Base-by-base conservation (phyloP, 2,113 vertebrate species). In the Trichechus manatus region DNA sequence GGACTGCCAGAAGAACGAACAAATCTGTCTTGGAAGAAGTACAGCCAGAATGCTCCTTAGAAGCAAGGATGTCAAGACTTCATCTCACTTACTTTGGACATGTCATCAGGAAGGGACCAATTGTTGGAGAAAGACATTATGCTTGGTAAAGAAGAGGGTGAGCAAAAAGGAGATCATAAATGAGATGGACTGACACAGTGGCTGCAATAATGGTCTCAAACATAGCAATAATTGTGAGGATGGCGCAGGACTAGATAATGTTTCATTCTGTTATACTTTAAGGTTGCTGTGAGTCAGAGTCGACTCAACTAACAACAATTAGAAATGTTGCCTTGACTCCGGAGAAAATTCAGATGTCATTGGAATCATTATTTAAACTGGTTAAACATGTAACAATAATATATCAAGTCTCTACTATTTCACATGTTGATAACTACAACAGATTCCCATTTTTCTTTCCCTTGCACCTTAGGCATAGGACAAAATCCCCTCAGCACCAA, bases 291-390 rank as follows among this genome's bases (percentile, higher is more conserved):
- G 17, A n/a, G 33, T 70, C 11, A 9, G 31, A 70, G 33, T 8
- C 6, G 15, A 70, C 5, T n/a, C 33, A n/a, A 17, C 15, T 70
- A 70, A 70, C 13, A 70, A 70, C 68, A 70, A 61, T 70, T 81
- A 27, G 39, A 93, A 87, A 56, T 87, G 93, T 93, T 80, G 44
- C 50, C 81, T 93, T 89, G 83, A 22, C 10, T 82, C 72, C 17
- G 89, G 72, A 64, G 86, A 77, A 93, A 77, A 29, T 85, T 85
- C 27, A 91, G n/a, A 70, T 68, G 68, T 74, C 81, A 77, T 27
- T 66, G 44, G 50, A 91, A 66, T 33, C 70, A 59, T 91, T 84
- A 70, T 39, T 95, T 68, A 93, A 82, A 96, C 23, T 80, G n/a
- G 11, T 70, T 90, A 77, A 87, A 63, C 93, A 64, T 53, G 0